Evolutionary conservation across 2,888 invertebrate species (phyloP).

Genomic region (Pristionchus fissidentatus): DNA sequence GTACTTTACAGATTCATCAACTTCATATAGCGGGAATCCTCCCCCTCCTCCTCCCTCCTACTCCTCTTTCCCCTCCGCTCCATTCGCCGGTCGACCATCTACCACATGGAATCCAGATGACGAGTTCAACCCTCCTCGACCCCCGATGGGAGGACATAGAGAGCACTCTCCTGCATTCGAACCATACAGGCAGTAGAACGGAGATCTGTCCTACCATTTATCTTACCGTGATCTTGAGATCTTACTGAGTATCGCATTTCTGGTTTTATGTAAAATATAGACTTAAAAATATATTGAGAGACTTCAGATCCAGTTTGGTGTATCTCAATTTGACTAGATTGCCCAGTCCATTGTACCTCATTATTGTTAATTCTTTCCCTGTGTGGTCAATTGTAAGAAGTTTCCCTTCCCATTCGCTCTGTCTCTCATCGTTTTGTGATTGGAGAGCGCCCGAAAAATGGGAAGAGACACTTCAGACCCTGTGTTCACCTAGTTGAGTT

Average conservation of each 20-base stretch:
- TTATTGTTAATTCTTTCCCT: too few relatives aligned
- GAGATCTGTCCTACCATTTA: too few relatives aligned
- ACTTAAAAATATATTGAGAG: too few relatives aligned
- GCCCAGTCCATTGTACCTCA: too few relatives aligned
- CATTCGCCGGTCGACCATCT: constrained; percentile 1
- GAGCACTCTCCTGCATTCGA: constrained; percentile 42
- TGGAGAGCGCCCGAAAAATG: neutral
- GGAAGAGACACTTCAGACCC: neutral
- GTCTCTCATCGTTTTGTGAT: neutral
- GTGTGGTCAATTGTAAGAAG: constrained; percentile 2
- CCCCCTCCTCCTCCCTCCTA: constrained; percentile 24
- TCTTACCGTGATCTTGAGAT: too few relatives aligned
- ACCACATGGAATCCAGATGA: constrained; percentile 10
- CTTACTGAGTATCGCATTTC: too few relatives aligned
- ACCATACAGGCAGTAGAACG: constrained; percentile 14
- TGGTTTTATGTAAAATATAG: too few relatives aligned
- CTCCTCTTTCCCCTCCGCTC: constrained; percentile 27
- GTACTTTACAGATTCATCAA: neutral
- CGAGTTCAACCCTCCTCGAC: neutral
- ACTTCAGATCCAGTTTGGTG: too few relatives aligned
- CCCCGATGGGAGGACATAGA: neutral
- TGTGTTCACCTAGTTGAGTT: constrained; percentile 13
- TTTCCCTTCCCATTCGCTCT: neutral
- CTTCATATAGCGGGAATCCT: neutral
- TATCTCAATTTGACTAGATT: too few relatives aligned